Conservation (phyloP, 1,140 invertebrate genomes). For the Orchestia grillus region DNA sequence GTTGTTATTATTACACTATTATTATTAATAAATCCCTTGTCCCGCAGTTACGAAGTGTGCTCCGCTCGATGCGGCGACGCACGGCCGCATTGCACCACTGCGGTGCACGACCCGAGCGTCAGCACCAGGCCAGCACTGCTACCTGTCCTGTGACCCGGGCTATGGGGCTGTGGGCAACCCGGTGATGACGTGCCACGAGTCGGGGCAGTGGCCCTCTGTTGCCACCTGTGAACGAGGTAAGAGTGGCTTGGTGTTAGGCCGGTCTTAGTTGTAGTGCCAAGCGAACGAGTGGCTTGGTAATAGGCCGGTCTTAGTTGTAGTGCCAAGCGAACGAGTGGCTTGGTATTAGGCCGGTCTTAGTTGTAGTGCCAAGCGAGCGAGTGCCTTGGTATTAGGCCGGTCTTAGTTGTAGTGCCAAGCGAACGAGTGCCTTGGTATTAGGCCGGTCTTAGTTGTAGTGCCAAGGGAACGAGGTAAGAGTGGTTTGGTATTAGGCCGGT, state of each 20-base stretch:
- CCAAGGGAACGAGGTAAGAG: neutral
- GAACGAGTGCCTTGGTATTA: neutral
- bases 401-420: neutral
- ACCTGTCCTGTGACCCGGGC: slow-evolving; percentile 67
- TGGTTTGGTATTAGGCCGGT: neutral
- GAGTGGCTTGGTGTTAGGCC: neutral
- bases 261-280: neutral
- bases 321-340: neutral
- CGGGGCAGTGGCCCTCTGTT: slow-evolving; percentile 63
- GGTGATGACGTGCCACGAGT: slow-evolving; percentile 64
- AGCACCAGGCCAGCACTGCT: slow-evolving; percentile 67
- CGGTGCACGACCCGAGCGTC: slow-evolving; percentile 63
- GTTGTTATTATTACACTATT: too few relatives aligned
- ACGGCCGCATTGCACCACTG: slow-evolving; percentile 66
- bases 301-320: neutral
- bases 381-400: too few relatives aligned
- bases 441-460: neutral
- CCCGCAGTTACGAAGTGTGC: slow-evolving; percentile 62
- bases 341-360: neutral
- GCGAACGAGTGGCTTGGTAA: neutral
- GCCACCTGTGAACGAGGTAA: slow-evolving; percentile 66
- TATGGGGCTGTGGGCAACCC: slow-evolving; percentile 67
- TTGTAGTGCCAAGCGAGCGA: neutral
- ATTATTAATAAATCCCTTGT: neutral
- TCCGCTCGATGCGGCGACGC: slow-evolving; percentile 60